These are phyloP conservation scores for Drosophila yooni DNA, from an alignment of 2,888 invertebrate genomes.

Conservation along the genomic window DNA sequence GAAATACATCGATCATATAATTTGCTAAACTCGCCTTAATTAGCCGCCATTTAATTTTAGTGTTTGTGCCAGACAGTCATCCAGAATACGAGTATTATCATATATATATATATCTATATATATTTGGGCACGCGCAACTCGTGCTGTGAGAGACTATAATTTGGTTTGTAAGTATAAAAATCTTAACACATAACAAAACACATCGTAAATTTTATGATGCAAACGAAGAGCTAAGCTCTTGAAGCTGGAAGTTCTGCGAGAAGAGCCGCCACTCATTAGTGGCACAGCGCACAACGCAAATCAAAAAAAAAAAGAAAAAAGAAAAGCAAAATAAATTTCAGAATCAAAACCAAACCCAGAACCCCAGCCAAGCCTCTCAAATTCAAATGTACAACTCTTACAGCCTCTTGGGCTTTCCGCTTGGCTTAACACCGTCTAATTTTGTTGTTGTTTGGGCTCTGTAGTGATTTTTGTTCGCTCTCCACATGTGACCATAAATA, in stretches of 20 bases:
- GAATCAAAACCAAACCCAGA: slow-evolving; percentile 36
- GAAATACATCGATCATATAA: slow-evolving; percentile 70
- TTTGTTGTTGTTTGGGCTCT: slow-evolving; percentile 7
- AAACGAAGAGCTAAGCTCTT: slow-evolving; percentile 27
- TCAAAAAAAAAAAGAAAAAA: slow-evolving; percentile 11
- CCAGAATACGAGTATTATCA: slow-evolving; percentile 11
- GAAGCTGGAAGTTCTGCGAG: slow-evolving; percentile 12
- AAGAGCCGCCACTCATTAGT: slow-evolving; percentile 66
- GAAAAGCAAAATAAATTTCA: slow-evolving; percentile 38
- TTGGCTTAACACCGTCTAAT: slow-evolving; percentile 21
- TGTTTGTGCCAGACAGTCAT: slow-evolving; percentile 8
- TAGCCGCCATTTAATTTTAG: slow-evolving; percentile 56
- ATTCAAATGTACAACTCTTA: slow-evolving; percentile 38
- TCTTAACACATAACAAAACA: slow-evolving; percentile 75
- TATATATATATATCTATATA: slow-evolving; percentile 13
- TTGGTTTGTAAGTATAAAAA: slow-evolving; percentile 20
- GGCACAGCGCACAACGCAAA: slow-evolving; percentile 13
- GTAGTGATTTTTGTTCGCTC: slow-evolving; percentile 37
- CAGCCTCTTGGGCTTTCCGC: slow-evolving; percentile 22
- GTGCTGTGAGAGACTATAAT: slow-evolving; percentile 12
- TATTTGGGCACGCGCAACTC: slow-evolving; percentile 57
- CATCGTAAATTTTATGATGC: slow-evolving; percentile 73
- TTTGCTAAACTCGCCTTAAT: slow-evolving; percentile 67
- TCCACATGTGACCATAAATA: slow-evolving; percentile 33
- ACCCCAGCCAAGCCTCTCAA: slow-evolving; percentile 42